Evolutionary conservation across 1,140 invertebrate genomes (phyloP), one percentile per base, ranked within the genome.

Genomic region (Augochlora pura): DNA sequence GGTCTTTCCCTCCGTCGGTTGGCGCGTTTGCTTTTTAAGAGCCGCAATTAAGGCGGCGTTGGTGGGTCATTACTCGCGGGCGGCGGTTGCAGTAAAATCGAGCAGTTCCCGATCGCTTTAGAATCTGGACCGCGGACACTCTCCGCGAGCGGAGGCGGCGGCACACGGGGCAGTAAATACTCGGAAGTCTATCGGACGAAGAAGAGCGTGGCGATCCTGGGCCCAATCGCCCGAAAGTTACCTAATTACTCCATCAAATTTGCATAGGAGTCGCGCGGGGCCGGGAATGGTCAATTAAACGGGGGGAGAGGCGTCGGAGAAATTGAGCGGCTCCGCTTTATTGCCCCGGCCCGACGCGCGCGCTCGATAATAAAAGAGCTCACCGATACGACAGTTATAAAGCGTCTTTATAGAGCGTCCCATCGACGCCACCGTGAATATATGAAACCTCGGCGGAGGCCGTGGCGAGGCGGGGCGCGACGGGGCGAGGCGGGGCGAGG

Each of bases 371-470:
- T 65, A 52, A 79, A 59, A 73, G 57, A 27, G 23, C 27, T 14
- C 42, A 27, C 49, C 57, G 57, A 38, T 23, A 69, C 71, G 71
- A 73, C 68, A 59, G 70, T 72, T 72, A 42, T 64, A 83, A 78
- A 79, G 49, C n/a, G 38, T 42, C 60, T 63, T 63, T 63, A 38
- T 63, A 63, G 27, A 63, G 60, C 25, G 63, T 42, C 63, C 23
- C 27, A 57, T 83, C 52, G 52, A 81, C 49, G 49, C 32, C 57
- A 10, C 21, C 49, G 27, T 25, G 46, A 32, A 12, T 23, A 67
- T 59, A 67, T 59, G 57, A 27, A 54, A n/a, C 62, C 57, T 27
- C 54, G 66, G 9, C 32, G 52, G 27, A 10, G 16, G 46, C 32
- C 32, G 32, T 4, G 32, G 32, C 32, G 32, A 4, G 32, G 32